Conservation (phyloP, 2,888 invertebrate species). For the Troides oblongomaculatus region DNA sequence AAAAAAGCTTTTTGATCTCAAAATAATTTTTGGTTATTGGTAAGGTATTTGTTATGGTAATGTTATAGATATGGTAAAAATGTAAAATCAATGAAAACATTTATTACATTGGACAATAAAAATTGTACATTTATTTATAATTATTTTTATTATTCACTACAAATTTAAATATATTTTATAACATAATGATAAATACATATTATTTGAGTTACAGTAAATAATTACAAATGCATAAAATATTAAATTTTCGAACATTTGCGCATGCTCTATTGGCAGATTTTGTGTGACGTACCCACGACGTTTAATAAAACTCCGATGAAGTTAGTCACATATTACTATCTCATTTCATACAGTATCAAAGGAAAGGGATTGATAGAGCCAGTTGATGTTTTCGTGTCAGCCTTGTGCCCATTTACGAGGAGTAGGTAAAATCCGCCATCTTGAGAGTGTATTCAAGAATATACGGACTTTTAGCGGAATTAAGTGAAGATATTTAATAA, state of each 20-base stretch:
- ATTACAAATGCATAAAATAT: constrained; percentile 56
- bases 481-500: constrained; percentile 70
- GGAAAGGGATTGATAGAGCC: constrained; percentile 73
- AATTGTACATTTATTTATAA: too few relatives aligned
- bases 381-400: constrained; percentile 81
- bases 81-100: background rate
- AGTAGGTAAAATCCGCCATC: constrained; percentile 82
- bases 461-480: constrained; percentile 76
- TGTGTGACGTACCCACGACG: constrained; percentile 62
- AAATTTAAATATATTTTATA: too few relatives aligned
- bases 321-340: constrained; percentile 66
- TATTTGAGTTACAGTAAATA: background rate
- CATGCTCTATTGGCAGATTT: constrained; percentile 71
- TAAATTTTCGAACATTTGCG: constrained; percentile 55
- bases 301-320: constrained; percentile 60
- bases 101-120: too few relatives aligned
- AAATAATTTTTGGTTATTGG: background rate
- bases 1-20: background rate
- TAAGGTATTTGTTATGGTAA: background rate
- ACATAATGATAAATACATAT: background rate
- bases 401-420: constrained; percentile 80
- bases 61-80: background rate
- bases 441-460: constrained; percentile 83
- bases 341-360: constrained; percentile 58
- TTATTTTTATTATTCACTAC: too few relatives aligned